Evolutionary conservation across 2,797 vertebrate species (phyloP).

Genomic region (Tenualosa ilisha): DNA sequence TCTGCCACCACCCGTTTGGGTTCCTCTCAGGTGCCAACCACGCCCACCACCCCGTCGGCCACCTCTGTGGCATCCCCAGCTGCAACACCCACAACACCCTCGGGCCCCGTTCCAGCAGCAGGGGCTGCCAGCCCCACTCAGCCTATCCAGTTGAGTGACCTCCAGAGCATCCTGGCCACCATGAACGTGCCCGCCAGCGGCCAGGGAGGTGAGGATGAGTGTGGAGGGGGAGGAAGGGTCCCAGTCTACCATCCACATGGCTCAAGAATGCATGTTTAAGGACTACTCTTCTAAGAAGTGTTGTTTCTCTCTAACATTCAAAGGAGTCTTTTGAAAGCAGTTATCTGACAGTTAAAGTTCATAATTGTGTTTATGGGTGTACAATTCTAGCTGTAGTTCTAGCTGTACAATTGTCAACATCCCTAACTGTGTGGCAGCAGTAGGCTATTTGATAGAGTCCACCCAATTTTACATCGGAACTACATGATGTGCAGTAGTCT

Average conservation of each 20-base stretch:
- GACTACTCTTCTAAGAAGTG: too few relatives aligned
- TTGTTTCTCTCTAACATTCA: too few relatives aligned
- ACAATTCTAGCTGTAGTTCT: too few relatives aligned
- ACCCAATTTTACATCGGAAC: too few relatives aligned
- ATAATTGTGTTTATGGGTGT: too few relatives aligned
- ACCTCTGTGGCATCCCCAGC: constrained; percentile 74
- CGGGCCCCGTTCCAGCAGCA: constrained; percentile 72
- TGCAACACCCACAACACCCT: constrained; percentile 81
- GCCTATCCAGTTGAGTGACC: constrained; percentile 95
- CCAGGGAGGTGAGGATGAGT: constrained; percentile 75
- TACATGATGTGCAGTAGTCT: background rate
- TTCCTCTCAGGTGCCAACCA: constrained; percentile 69
- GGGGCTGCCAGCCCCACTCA: constrained; percentile 83
- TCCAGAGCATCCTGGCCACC: constrained; percentile 95
- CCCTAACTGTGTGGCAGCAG: too few relatives aligned
- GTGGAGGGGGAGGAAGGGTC: background rate
- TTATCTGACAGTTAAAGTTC: too few relatives aligned
- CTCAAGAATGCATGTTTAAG: too few relatives aligned
- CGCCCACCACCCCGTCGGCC: constrained; percentile 71
- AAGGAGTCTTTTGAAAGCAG: too few relatives aligned
- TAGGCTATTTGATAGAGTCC: too few relatives aligned
- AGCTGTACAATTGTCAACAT: too few relatives aligned
- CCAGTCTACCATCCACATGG: background rate
- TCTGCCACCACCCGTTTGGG: constrained; percentile 64
- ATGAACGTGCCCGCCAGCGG: constrained; percentile 89